Conservation (phyloP, 2,797 vertebrate genomes). For the Selene dorsalis region DNA sequence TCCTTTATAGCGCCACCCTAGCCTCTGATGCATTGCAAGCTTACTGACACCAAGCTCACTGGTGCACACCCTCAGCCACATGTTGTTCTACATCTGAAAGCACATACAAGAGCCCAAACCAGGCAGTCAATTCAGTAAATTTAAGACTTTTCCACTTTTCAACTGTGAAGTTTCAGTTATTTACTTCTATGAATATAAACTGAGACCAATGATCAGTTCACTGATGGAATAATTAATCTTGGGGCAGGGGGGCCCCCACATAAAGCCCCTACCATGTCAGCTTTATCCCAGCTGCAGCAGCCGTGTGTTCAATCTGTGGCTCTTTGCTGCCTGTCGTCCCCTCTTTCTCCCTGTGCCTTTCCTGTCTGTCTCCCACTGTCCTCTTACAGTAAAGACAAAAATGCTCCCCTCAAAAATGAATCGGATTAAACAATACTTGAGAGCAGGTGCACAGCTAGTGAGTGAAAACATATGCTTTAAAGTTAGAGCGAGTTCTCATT, state of each 20-base stretch:
- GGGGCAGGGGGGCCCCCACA: too few species aligned
- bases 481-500: background rate
- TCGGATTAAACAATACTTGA: background rate
- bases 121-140: too few species aligned
- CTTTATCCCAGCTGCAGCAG: too few species aligned
- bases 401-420: too few species aligned
- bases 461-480: background rate
- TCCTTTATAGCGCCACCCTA: too few species aligned
- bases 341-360: too few species aligned
- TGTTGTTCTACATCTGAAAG: background rate
- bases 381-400: too few species aligned
- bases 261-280: too few species aligned
- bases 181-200: background rate
- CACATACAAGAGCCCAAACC: background rate
- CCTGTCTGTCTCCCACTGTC: too few species aligned
- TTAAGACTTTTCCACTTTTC: background rate
- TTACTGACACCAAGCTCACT: background rate
- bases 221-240: background rate
- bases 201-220: background rate
- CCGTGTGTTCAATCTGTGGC: too few species aligned
- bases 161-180: background rate
- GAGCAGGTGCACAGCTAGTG: background rate
- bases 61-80: slow-evolving; percentile 4
- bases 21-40: too few species aligned
- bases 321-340: too few species aligned